phyloP scores from a whole-genome alignment of 2,888 invertebrate genomes.

The Drosophila seclusa region DNA sequence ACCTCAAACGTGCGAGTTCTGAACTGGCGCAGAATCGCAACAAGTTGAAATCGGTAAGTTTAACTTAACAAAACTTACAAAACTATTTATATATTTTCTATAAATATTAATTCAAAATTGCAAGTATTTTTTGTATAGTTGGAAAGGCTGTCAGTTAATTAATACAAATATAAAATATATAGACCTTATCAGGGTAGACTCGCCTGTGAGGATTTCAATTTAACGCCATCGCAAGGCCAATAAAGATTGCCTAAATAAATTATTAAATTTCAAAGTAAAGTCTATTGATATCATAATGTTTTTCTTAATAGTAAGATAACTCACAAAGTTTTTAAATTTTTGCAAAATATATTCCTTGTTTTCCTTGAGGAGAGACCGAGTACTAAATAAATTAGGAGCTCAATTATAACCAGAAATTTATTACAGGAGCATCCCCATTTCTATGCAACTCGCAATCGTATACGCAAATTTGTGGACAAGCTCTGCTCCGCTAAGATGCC shows the following conservation, averaged over 20 bases:
- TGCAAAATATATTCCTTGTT: not conserved
- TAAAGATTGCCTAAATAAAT: not conserved
- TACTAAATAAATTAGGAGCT: not conserved
- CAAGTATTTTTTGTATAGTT: too few species aligned
- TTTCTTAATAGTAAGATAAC: not conserved
- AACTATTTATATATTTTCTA: too few species aligned
- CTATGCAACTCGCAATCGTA: slow-evolving; percentile 78
- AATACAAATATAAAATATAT: too few species aligned
- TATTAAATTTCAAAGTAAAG: not conserved
- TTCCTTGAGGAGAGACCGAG: not conserved
- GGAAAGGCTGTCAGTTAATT: too few species aligned
- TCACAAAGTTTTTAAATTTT: not conserved
- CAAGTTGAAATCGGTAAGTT: slow-evolving; percentile 68
- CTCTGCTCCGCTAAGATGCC: slow-evolving; percentile 75
- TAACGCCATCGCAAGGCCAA: too few species aligned
- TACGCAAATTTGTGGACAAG: slow-evolving; percentile 80
- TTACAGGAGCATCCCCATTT: slow-evolving; percentile 75
- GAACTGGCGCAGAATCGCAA: slow-evolving; percentile 68
- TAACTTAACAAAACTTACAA: not conserved
- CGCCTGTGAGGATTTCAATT: too few species aligned
- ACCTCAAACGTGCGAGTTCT: slow-evolving; percentile 52
- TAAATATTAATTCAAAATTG: too few species aligned
- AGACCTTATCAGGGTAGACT: too few species aligned
- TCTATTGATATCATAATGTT: not conserved
- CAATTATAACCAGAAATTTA: not conserved